Conservation (phyloP, 2,888 invertebrate species). For the Patella ulyssiponensis region DNA sequence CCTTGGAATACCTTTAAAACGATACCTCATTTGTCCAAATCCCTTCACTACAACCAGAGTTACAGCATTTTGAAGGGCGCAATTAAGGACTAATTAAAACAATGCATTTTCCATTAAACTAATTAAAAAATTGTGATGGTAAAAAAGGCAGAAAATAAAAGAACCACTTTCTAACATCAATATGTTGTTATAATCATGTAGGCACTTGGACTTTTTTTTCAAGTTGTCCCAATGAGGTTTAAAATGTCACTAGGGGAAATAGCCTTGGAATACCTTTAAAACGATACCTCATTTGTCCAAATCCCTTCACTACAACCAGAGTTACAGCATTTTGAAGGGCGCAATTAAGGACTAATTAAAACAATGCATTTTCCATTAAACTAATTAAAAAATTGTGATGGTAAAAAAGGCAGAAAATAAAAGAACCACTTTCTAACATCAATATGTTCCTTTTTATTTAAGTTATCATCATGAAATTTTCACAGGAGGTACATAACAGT, state of each 20-base stretch:
- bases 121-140: neutral
- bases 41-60: neutral
- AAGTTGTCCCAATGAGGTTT: neutral
- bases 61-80: neutral
- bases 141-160: too few relatives aligned
- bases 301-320: neutral
- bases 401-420: too few relatives aligned
- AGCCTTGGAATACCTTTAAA: neutral
- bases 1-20: neutral
- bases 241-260: neutral
- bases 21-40: neutral
- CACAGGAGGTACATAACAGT: too few relatives aligned
- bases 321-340: neutral
- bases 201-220: slow-evolving; percentile 1
- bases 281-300: neutral
- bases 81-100: neutral
- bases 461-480: too few relatives aligned
- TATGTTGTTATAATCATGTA: neutral
- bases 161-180: too few relatives aligned
- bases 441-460: too few relatives aligned
- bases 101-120: neutral
- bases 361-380: neutral
- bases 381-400: neutral
- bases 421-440: too few relatives aligned
- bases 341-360: neutral